A percentile compares a stretch with the other conserved stretches of the same genome.
phyloP scores from a whole-genome alignment of 2,888 invertebrate genomes.

The Drosophila anceps region DNA sequence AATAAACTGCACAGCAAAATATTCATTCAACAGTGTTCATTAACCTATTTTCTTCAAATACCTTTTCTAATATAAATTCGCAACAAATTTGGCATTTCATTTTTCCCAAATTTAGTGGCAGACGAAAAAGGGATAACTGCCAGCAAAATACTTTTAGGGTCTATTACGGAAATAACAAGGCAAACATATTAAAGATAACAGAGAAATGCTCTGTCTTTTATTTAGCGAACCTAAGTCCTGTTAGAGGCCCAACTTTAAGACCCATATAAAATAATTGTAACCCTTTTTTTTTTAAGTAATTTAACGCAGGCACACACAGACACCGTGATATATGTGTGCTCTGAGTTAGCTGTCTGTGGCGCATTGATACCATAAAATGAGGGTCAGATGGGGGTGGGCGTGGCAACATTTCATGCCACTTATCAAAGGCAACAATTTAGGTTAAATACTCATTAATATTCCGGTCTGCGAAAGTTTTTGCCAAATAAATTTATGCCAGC shows the following conservation, averaged over 20 bases:
- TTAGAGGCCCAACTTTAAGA: slow-evolving; percentile 51
- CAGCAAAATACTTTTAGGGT: slow-evolving; percentile 38
- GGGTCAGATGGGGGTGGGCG: slow-evolving; percentile 6
- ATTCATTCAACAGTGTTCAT: slow-evolving; percentile 19
- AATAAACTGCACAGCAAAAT: neutral
- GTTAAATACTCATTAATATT: slow-evolving; percentile 82
- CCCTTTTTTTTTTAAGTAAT: slow-evolving; percentile 74
- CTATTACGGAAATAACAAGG: slow-evolving; percentile 33
- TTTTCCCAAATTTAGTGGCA: slow-evolving; percentile 68
- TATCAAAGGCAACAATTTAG: slow-evolving; percentile 82
- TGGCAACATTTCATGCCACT: slow-evolving; percentile 74
- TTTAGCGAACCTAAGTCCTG: slow-evolving; percentile 31
- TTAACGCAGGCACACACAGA: slow-evolving; percentile 48
- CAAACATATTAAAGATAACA: slow-evolving; percentile 44
- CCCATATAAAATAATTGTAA: slow-evolving; percentile 69
- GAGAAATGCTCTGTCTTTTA: slow-evolving; percentile 28
- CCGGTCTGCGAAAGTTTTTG: slow-evolving; percentile 82
- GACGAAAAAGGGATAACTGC: slow-evolving; percentile 40
- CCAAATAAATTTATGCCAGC: slow-evolving; percentile 79
- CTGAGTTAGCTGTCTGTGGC: slow-evolving; percentile 55
- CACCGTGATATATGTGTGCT: slow-evolving; percentile 8
- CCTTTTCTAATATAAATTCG: slow-evolving; percentile 38
- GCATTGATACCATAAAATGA: slow-evolving; percentile 67
- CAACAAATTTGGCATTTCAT: slow-evolving; percentile 23
- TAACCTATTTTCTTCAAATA: slow-evolving; percentile 34